Percentiles rank a stretch among this genome's conserved stretches.
phyloP scores from a whole-genome alignment of 2,113 vertebrate genomes.

The Epinephelus fuscoguttatus region DNA sequence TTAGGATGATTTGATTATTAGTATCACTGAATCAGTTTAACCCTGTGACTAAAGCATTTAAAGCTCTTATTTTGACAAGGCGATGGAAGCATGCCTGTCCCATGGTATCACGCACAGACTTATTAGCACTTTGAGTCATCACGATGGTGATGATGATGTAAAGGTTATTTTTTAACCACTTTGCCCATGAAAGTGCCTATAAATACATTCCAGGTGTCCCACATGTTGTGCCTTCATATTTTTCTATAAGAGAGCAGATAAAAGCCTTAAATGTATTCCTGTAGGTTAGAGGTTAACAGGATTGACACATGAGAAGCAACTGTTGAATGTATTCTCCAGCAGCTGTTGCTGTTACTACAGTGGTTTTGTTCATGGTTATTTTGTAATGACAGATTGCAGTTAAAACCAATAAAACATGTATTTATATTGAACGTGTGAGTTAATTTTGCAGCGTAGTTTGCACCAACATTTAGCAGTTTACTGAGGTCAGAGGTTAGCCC shows the following conservation, averaged over 20 bases:
- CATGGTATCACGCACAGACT: constrained; percentile 15
- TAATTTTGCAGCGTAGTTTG: neutral
- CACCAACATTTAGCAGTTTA: too few species aligned
- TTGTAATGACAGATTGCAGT: constrained; percentile 35
- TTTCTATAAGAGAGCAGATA: constrained; percentile 56
- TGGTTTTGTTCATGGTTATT: constrained; percentile 88
- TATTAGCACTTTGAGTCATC: constrained; percentile 52
- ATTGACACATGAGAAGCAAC: neutral
- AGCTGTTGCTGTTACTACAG: constrained; percentile 87
- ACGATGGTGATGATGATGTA: constrained; percentile 30
- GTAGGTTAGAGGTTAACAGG: neutral
- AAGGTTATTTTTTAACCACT: constrained; percentile 47
- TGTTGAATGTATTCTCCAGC: constrained; percentile 50
- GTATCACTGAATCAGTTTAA: neutral
- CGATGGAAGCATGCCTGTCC: constrained; percentile 9
- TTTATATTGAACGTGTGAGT: constrained; percentile 17
- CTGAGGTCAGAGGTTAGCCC: neutral
- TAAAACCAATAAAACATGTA: constrained; percentile 43
- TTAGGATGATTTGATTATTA: neutral
- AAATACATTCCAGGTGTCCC: constrained; percentile 91
- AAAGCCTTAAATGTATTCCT: constrained; percentile 87
- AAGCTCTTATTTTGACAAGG: constrained; percentile 33
- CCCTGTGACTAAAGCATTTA: neutral
- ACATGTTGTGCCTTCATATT: constrained; percentile 70
- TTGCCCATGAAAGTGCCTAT: constrained; percentile 84